Percentiles rank a stretch among this genome's conserved stretches.
phyloP scores from a whole-genome alignment of 2,888 invertebrate species.

The Acleris laterana region DNA sequence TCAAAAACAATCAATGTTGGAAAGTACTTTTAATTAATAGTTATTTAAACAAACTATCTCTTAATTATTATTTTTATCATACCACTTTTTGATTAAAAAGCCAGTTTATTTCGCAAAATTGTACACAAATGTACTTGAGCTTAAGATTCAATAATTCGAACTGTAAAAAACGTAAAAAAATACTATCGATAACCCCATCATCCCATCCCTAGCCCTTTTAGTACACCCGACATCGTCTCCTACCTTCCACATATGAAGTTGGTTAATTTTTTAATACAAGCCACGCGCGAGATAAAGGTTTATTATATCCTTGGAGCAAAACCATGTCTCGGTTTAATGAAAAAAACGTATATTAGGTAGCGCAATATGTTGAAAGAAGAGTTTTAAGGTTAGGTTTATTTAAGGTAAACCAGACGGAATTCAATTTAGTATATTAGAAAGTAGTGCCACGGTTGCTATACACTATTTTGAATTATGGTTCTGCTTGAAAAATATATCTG shows the following conservation, averaged over 20 bases:
- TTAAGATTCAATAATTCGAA: too few relatives aligned
- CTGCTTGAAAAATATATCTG: too few relatives aligned
- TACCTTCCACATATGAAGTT: constrained; percentile 43
- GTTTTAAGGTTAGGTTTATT: constrained; percentile 6
- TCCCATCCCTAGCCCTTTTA: constrained; percentile 1
- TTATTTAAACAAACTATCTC: too few relatives aligned
- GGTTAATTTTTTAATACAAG: constrained; percentile 57
- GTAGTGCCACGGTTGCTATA: not conserved
- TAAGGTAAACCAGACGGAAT: not conserved
- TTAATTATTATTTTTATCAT: too few relatives aligned
- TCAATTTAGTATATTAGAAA: not conserved
- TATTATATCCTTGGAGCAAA: constrained; percentile 43
- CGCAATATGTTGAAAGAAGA: not conserved
- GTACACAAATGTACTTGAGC: too few relatives aligned
- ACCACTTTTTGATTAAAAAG: too few relatives aligned
- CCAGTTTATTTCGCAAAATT: too few relatives aligned
- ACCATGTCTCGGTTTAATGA: constrained; percentile 40
- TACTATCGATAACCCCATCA: not conserved
- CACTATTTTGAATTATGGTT: not conserved
- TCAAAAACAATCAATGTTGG: too few relatives aligned
- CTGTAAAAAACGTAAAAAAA: too few relatives aligned
- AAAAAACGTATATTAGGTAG: constrained; percentile 26
- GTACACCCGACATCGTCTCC: not conserved
- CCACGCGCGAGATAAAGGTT: constrained; percentile 11
- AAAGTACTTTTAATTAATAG: too few relatives aligned